These are phyloP conservation scores for Zosterops hypoxanthus DNA, from an alignment of 2,113 vertebrate species.

Conservation along the genomic window DNA sequence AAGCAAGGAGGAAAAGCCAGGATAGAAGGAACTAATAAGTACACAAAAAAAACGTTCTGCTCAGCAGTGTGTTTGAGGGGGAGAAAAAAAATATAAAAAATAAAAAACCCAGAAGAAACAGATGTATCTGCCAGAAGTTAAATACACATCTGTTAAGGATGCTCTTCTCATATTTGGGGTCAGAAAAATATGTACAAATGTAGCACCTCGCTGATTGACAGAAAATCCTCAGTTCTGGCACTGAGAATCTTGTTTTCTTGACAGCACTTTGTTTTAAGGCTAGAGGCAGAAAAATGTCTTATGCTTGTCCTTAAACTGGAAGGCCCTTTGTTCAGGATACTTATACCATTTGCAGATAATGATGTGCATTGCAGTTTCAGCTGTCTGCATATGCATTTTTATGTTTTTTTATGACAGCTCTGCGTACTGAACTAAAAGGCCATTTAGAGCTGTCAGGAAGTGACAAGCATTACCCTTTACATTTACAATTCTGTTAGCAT, in stretches of 20 bases:
- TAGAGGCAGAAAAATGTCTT: constrained; percentile 83
- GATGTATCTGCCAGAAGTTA: constrained; percentile 82
- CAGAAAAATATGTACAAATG: constrained; percentile 85
- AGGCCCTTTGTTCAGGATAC: constrained; percentile 84
- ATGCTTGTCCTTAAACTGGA: constrained; percentile 83
- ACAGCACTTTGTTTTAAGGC: constrained; percentile 89
- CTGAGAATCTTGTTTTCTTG: constrained; percentile 87
- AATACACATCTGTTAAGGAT: constrained; percentile 82
- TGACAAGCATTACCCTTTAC: constrained; percentile 96
- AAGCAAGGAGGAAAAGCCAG: constrained; percentile 2
- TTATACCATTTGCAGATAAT: constrained; percentile 89
- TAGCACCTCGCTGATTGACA: constrained; percentile 83
- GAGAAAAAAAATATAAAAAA: constrained; percentile 21
- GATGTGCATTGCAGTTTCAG: constrained; percentile 87
- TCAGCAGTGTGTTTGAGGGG: constrained; percentile 37
- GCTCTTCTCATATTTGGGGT: constrained; percentile 82
- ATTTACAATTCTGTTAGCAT: constrained; percentile 94
- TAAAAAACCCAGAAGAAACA: constrained; percentile 71
- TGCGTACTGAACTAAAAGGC: constrained; percentile 91
- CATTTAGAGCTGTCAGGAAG: constrained; percentile 97
- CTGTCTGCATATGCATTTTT: constrained; percentile 88
- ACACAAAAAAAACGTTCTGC: constrained; percentile 43
- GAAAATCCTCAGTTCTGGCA: constrained; percentile 86
- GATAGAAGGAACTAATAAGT: constrained; percentile 44
- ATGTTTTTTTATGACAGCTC: constrained; percentile 89